Evolutionary conservation across 2,113 vertebrate genomes (phyloP).

Genomic region (Leucoraja erinaceus): DNA sequence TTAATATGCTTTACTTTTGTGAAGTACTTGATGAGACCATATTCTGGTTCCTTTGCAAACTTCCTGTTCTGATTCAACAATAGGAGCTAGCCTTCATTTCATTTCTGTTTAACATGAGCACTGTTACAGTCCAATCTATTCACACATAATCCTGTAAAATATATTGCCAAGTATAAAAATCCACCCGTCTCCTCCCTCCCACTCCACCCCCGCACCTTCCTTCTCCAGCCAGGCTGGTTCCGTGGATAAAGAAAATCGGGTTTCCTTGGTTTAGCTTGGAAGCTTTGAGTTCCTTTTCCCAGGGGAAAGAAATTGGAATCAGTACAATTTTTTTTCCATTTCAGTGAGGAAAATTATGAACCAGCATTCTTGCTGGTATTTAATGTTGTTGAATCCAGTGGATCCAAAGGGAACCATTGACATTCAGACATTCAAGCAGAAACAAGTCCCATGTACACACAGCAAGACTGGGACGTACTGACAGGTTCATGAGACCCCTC

Average conservation of each 20-base stretch:
- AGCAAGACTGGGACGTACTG: too few relatives aligned
- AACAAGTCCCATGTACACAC: too few relatives aligned
- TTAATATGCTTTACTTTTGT: conserved; percentile 9
- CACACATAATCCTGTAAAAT: neutral
- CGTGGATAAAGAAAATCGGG: neutral
- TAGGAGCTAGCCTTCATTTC: conserved; percentile 1
- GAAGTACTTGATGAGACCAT: conserved; percentile 12
- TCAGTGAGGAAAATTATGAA: neutral
- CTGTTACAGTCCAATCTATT: neutral
- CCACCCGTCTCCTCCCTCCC: neutral
- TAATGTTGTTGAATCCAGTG: too few relatives aligned
- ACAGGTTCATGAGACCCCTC: too few relatives aligned
- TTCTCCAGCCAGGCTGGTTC: neutral
- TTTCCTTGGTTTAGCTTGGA: neutral
- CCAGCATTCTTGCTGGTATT: neutral
- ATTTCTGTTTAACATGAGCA: neutral
- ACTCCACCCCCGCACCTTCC: neutral
- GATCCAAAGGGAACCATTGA: too few relatives aligned
- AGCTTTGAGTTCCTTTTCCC: neutral
- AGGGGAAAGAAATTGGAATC: conserved; percentile 1
- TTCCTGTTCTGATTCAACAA: conserved; percentile 30
- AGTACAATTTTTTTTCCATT: neutral
- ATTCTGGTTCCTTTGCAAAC: conserved; percentile 8
- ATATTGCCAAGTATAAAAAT: neutral
- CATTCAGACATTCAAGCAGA: too few relatives aligned